These are phyloP conservation scores for Pomacea maculata DNA, from an alignment of 1,140 invertebrate species.

Conservation along the genomic window DNA sequence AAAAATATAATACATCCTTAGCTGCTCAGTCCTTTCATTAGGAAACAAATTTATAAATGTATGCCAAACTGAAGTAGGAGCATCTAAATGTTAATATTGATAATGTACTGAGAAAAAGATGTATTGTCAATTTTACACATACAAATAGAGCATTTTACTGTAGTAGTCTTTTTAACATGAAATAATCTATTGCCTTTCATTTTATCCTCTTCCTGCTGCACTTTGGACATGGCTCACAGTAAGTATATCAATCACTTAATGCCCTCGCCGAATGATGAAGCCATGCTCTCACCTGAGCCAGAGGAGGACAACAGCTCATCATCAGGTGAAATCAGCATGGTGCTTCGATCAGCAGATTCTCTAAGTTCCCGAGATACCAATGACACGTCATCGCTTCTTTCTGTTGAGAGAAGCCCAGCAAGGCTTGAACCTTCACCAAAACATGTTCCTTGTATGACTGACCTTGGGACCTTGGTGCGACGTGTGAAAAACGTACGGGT, in stretches of 20 bases:
- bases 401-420: slow-evolving; percentile 15
- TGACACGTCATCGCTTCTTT: not conserved
- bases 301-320: slow-evolving; percentile 26
- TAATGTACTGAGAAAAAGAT: too few species aligned
- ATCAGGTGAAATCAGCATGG: slow-evolving; percentile 17
- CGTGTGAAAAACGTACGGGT: slow-evolving; percentile 49
- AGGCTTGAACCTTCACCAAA: slow-evolving; percentile 21
- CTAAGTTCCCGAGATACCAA: slow-evolving; percentile 22
- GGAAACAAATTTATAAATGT: too few species aligned
- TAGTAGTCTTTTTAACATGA: too few species aligned
- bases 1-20: too few species aligned
- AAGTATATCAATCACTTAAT: slow-evolving; percentile 47
- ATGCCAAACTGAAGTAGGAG: too few species aligned
- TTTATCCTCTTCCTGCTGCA: not conserved
- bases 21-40: too few species aligned
- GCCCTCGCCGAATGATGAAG: slow-evolving; percentile 40
- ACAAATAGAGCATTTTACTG: too few species aligned
- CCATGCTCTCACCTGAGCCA: slow-evolving; percentile 15
- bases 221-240: slow-evolving; percentile 27
- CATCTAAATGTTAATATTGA: too few species aligned
- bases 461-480: slow-evolving; percentile 41
- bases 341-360: not conserved
- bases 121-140: too few species aligned
- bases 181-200: too few species aligned
- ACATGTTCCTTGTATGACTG: slow-evolving; percentile 39